Base-by-base conservation (phyloP, 2,888 invertebrate species). In the Lypha dubia region DNA sequence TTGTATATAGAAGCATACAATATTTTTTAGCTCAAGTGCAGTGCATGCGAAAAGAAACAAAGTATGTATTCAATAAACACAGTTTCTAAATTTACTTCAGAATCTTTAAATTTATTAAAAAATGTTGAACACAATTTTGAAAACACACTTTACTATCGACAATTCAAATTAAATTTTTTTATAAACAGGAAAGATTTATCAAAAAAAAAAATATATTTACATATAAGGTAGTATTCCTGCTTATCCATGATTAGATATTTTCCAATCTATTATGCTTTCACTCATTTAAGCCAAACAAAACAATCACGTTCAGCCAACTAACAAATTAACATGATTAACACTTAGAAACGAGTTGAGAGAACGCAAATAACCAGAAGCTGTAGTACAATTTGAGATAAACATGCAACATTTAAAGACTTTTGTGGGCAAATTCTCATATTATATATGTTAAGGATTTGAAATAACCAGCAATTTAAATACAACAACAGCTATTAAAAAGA, bases 281-380 rank as follows among this genome's bases (percentile, higher is more conserved):
- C 8, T 46, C 7, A 4, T 46, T 5, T 15, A 46, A 46, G 2
- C 2, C 17, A 46, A 8, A 46, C 22, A 22, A 51, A 51, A 0
- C 4, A 1, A 60, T 79, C 79, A 84, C 84, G 84, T 80, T 56
- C 44, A 24, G 20, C 35, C 62, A 76, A 73, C 71, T 67, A 84
- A 80, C 79, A 84, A 84, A 84, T 80, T 84, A 80, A 76, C 84
- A 53, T 76, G 76, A 80, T 84, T 84, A 84, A 84, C 84, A 84
- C 79, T 76, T 76, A n/a, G 15, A 74, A 46, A 73, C 28, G 20
- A 74, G 41, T 65, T 28, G 49, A 70, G 32, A 83, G 46, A 46
- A 44, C 20, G 44, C 63, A 75, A 32, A n/a, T 13, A 28, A 38
- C 38, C 38, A 38, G 4, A 24, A 46, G 20, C n/a, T n/a, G n/a